Percentiles rank a stretch among this genome's conserved stretches.
Evolutionary conservation across 2,113 vertebrate genomes (phyloP).

Genomic region (Sprattus sprattus): DNA sequence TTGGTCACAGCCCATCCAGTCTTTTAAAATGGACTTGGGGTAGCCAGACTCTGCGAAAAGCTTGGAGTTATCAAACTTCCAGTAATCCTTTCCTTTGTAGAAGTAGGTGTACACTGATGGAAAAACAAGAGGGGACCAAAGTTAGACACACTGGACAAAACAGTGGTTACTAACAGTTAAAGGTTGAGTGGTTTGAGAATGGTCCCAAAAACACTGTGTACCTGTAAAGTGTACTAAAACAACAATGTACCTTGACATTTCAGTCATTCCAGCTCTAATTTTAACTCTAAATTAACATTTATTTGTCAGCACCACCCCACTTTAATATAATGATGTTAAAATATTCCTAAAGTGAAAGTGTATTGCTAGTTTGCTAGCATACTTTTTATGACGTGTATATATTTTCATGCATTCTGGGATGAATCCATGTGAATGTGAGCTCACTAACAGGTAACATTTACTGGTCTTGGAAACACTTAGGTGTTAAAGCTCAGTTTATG

Average conservation of each 20-base stretch:
- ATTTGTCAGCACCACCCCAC: too few relatives aligned
- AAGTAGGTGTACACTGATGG: conserved; percentile 95
- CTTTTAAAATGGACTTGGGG: conserved; percentile 91
- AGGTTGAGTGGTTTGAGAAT: neutral
- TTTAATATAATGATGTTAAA: too few relatives aligned
- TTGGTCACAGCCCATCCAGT: conserved; percentile 99
- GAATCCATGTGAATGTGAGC: neutral
- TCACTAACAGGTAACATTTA: neutral
- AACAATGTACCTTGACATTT: neutral
- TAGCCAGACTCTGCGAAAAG: conserved; percentile 92
- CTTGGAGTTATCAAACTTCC: conserved; percentile 99
- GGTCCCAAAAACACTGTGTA: too few relatives aligned
- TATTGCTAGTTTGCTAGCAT: too few relatives aligned
- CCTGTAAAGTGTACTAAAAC: neutral
- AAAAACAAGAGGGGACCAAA: conserved; percentile 28
- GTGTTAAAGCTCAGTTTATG: neutral
- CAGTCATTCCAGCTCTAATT: too few relatives aligned
- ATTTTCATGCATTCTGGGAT: neutral
- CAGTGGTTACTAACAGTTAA: neutral
- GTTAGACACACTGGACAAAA: neutral
- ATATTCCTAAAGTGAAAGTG: too few relatives aligned
- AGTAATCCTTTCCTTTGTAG: conserved; percentile 97
- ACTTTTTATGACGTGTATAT: neutral
- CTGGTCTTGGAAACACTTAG: neutral
- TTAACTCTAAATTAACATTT: too few relatives aligned